Evolutionary conservation across 1,140 invertebrate species (phyloP).

Genomic region (Aphaenogaster floridana): DNA sequence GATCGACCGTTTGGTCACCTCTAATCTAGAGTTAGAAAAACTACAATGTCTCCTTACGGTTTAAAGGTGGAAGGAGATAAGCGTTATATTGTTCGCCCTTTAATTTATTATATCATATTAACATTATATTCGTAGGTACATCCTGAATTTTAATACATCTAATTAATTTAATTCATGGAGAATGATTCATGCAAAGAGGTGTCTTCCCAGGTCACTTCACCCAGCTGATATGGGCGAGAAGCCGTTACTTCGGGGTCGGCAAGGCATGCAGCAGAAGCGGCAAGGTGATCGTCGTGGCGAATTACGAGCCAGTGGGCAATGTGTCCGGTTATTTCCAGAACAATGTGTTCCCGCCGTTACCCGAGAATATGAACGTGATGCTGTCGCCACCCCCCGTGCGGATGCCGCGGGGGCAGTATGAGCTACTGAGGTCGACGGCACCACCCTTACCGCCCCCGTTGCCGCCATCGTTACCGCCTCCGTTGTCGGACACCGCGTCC

Average conservation of each 20-base stretch:
- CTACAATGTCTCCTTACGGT: not conserved
- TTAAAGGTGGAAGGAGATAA: not conserved
- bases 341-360: conserved; percentile 92
- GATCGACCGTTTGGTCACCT: no score
- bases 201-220: conserved; percentile 93
- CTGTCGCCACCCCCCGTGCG: conserved; percentile 79
- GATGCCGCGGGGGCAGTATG: conserved; percentile 70
- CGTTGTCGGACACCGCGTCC: conserved; percentile 78
- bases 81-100: not conserved
- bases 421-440: conserved; percentile 57
- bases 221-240: conserved; percentile 95
- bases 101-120: not conserved
- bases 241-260: conserved; percentile 93
- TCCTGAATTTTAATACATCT: not conserved
- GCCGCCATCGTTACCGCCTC: conserved; percentile 27
- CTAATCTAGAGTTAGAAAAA: not conserved
- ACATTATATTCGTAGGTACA: not conserved
- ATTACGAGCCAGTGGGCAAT: conserved; percentile 93
- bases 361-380: conserved; percentile 86
- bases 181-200: not conserved
- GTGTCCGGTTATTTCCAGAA: conserved; percentile 91
- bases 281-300: conserved; percentile 93
- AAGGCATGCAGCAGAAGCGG: conserved; percentile 92
- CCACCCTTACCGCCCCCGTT: conserved; percentile 16
- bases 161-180: not conserved